Base-by-base conservation (phyloP, 2,888 invertebrate species). In the Agrilus biguttatus region DNA sequence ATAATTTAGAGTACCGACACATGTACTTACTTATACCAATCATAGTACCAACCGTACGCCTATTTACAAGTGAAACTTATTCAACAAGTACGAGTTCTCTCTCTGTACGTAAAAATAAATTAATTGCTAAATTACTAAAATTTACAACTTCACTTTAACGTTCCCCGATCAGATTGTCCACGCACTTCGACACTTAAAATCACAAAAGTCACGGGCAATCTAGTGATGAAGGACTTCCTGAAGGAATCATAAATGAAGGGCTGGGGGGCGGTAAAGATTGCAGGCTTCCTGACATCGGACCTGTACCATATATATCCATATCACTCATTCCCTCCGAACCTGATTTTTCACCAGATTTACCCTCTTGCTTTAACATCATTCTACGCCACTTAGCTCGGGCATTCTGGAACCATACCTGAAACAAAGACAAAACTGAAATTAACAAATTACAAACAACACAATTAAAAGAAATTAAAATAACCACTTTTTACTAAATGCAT, bases 401-500 rank as follows among this genome's bases (percentile, higher is more conserved):
- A 64, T 92, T 92, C 70, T 92, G 91, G 70, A 92, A 92, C 91
- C 91, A 91, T 44, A 91, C 91, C 90, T 91, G 77, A 35, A 71
- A 71, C 67, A 68, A 73, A 67, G 62, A 62, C 64, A 58, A 53
- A 50, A 53, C 4, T 32, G 33, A 14, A 19, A 23, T 38, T n/a
- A 14, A 13, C 17, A 37, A 14, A 14, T 37, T 14, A 37, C 5
- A 17, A n/a, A n/a, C n/a, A n/a, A n/a, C n/a, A n/a, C n/a, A n/a
- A n/a, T n/a, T n/a, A n/a, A n/a, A n/a, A n/a, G n/a, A n/a, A n/a
- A n/a, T n/a, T n/a, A n/a, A n/a, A n/a, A n/a, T n/a, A n/a, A n/a
- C n/a, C n/a, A n/a, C n/a, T n/a, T n/a, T n/a, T n/a, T n/a, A n/a
- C n/a, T n/a, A n/a, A n/a, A n/a, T n/a, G n/a, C n/a, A n/a, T n/a